Evolutionary conservation across 2,113 vertebrate species (phyloP), one percentile per base, ranked within the genome.

Genomic region (Protobothrops flavoviridis): DNA sequence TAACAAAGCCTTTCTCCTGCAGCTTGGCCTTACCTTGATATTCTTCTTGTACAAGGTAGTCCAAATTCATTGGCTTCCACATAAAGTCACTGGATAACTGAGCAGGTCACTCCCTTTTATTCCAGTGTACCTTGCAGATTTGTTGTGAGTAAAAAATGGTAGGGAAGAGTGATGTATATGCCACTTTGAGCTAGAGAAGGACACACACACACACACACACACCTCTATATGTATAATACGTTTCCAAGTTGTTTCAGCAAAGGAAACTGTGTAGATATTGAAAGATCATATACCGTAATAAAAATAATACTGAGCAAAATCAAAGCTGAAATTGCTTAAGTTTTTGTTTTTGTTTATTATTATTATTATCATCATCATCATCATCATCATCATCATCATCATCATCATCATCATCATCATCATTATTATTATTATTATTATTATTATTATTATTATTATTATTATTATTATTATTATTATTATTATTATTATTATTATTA

Each of bases 241-340:
- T 92, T 74, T 88, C 39, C 64, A 88, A n/a, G 26, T 13, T 33
- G n/a, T 20, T 39, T 90, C 43, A 55, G 24, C 74, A 91, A 90
- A 26, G 56, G 12, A 45, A 81, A 89, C 23, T 33, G 50, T 95
- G 45, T 57, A 29, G 56, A 24, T 52, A 90, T 61, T 61, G 56
- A 86, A 23, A 74, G 12, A 56, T 23, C 88, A 33, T 89, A 88
- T 4, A n/a, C n/a, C n/a, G n/a, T n/a, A 92, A 93, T 48, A 90
- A 87, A 93, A 94, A 96, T 93, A 97, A 95, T 91, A 90, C 85
- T 55, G 59, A 45, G 92, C 85, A 87, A 90, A 90, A 94, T 5
- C 48, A 55, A 39, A 94, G 53, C 74, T 57, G 85, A 85, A 91
- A 93, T 33, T 90, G 59, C 69, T 92, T 50, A 93, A 61, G 56